Conservation (phyloP, 2,797 vertebrate genomes). For the Percopsis omiscomaycus region DNA sequence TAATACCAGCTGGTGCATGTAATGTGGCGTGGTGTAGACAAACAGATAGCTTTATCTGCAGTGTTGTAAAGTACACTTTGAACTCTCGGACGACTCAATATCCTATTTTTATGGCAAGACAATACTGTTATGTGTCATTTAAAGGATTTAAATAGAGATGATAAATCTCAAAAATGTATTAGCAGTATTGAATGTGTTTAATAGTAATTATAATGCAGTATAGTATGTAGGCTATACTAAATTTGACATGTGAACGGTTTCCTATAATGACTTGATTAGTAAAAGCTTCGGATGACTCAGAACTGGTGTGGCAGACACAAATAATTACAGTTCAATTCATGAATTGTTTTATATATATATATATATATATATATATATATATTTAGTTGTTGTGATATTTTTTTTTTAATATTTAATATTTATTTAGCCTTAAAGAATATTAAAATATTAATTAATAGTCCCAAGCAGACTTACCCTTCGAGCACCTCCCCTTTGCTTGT, state of each 20-base stretch:
- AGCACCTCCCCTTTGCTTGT: conserved; percentile 34
- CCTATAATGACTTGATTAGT: too few relatives aligned
- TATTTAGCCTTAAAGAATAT: neutral
- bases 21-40: conserved; percentile 3
- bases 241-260: too few relatives aligned
- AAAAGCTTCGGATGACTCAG: neutral
- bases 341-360: too few relatives aligned
- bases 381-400: too few relatives aligned
- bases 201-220: too few relatives aligned
- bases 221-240: too few relatives aligned
- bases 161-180: too few relatives aligned
- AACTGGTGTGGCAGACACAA: neutral
- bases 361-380: too few relatives aligned
- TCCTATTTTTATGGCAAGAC: conserved; percentile 2
- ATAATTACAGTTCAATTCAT: too few relatives aligned
- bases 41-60: conserved; percentile 47
- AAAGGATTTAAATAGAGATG: neutral
- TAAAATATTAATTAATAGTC: too few relatives aligned
- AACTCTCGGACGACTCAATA: conserved; percentile 51
- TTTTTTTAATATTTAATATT: too few relatives aligned
- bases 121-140: neutral
- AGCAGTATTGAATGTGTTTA: too few relatives aligned
- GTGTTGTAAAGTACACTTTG: conserved; percentile 69
- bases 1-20: neutral
- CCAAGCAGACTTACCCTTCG: conserved; percentile 48